Evolutionary conservation across 2,888 invertebrate species (phyloP), one percentile per base, ranked within the genome.

Genomic region (Gasteruption jaculator): DNA sequence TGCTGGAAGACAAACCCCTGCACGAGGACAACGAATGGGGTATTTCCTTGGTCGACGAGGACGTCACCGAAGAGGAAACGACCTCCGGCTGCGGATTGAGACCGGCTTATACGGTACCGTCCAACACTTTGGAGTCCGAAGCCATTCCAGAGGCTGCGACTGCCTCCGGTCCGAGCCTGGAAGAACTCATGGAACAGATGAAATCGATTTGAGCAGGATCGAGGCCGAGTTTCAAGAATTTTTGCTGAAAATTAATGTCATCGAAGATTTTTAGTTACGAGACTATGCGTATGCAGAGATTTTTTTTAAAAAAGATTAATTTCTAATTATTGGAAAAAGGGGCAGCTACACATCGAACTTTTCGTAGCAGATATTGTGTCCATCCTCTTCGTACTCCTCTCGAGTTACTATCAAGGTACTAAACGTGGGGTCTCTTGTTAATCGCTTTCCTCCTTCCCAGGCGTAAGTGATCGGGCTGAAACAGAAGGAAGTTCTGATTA

Each of bases 1-100:
- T 75, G 10, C 73, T 73, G 3, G 77, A 79, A 53, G 61, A 73
- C 8, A 69, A 71, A 31, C 80, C 88, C 5, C 54, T 89, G 7
- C 95, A 95, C 66, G 88, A 87, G 50, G 87, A 88, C 29, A 96
- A 97, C 69, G 85, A 91, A 37, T 96, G 91, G 90, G 93, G 93
- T 77, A 83, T 83, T 56, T 75, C 76, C 41, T 61, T 83, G 37
- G 81, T 91, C 1, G 86, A 85, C 56, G 94, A 94, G 67, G 82
- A 86, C 51, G 73, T 74, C n/a, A n/a, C 65, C 11, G 58, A 67
- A 24, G 76, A 72, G 19, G 69, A 70, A 30, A 62, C 60, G 14
- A 46, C 53, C 15, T 54, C 54, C 2, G 59, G 33, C 20, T 37
- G 44, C 2, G 85, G 85, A 65, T 63, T 83, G 4, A 72, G 70